These are phyloP conservation scores for Melopsittacus undulatus DNA, from an alignment of 2,797 vertebrate genomes.

Conservation along the genomic window DNA sequence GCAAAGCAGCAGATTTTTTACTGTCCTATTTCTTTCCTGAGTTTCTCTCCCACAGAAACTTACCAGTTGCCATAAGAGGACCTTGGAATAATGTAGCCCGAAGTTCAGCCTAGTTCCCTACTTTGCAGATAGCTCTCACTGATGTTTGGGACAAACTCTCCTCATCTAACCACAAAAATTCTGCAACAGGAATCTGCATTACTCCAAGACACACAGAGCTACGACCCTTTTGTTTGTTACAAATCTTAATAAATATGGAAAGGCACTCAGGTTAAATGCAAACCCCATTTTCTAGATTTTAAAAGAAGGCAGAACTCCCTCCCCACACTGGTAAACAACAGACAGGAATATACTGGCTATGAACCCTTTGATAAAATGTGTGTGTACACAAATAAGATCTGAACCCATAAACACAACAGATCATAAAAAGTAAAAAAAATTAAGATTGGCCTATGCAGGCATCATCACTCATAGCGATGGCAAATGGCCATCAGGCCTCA, in stretches of 20 bases:
- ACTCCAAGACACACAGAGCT: not conserved
- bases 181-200: not conserved
- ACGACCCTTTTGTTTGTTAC: not conserved
- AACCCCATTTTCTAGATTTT: conserved; percentile 16
- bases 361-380: not conserved
- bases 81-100: not conserved
- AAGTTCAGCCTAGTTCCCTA: not conserved
- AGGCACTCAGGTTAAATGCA: conserved; percentile 32
- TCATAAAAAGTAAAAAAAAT: not conserved
- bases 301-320: not conserved
- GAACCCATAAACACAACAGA: not conserved
- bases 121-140: not conserved
- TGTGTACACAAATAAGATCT: not conserved
- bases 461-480: not conserved
- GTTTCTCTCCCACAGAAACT: not conserved
- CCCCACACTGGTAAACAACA: not conserved
- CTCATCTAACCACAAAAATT: not conserved
- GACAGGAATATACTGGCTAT: not conserved
- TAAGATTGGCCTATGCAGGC: not conserved
- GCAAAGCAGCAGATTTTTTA: not conserved
- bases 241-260: not conserved
- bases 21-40: not conserved
- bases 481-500: not conserved
- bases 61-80: not conserved
- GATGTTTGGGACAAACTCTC: not conserved